Evolutionary conservation across 2,113 vertebrate species (phyloP).

Genomic region (Pundamilia nyererei): DNA sequence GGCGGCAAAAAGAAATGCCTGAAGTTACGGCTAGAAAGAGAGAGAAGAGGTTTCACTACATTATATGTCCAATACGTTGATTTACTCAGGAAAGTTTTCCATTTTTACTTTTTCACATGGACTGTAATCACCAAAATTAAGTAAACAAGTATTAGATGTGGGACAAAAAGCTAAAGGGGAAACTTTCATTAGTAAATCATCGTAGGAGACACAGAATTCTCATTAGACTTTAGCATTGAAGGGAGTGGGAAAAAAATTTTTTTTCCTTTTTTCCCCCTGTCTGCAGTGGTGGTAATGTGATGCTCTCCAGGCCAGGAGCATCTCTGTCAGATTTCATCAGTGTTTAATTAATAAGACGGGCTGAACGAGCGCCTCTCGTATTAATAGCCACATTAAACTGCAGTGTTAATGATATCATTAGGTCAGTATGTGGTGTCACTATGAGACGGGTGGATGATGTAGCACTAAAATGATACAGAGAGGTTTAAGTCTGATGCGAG

Average conservation of each 20-base stretch:
- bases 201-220: background rate
- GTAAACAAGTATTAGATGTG: background rate
- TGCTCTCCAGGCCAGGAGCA: constrained; percentile 21
- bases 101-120: background rate
- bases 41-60: constrained; percentile 7
- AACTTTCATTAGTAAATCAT: background rate
- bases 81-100: background rate
- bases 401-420: constrained; percentile 62
- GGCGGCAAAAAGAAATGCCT: background rate
- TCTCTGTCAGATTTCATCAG: constrained; percentile 44
- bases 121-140: background rate
- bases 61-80: background rate
- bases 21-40: background rate
- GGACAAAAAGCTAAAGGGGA: background rate
- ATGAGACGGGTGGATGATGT: constrained; percentile 50
- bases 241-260: background rate
- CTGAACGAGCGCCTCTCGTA: constrained; percentile 21
- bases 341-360: constrained; percentile 60
- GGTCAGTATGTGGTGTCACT: constrained; percentile 49
- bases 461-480: constrained; percentile 49
- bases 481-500: constrained; percentile 32
- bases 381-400: constrained; percentile 45
- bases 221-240: background rate
- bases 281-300: constrained; percentile 36
- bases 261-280: rapidly evolving